These are phyloP conservation scores for Balanococcus diminutus DNA, from an alignment of 2,888 invertebrate genomes.

Conservation along the genomic window DNA sequence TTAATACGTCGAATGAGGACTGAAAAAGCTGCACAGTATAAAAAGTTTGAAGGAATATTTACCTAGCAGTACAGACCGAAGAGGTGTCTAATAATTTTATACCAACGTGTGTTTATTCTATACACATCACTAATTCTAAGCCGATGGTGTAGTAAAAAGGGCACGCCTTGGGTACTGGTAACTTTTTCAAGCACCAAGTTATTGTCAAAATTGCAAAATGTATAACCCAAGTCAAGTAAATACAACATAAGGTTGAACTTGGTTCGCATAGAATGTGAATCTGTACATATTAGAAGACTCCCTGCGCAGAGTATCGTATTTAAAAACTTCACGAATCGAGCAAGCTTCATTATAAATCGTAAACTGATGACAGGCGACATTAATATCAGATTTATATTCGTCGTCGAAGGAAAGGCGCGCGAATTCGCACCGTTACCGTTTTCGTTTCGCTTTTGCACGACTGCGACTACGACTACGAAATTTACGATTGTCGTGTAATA, in stretches of 20 bases:
- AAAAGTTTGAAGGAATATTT: not conserved
- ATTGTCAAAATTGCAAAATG: slow-evolving; percentile 12
- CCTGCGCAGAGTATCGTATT: not conserved
- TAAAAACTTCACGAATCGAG: slow-evolving; percentile 4
- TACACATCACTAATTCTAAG: not conserved
- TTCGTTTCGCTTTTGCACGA: no score
- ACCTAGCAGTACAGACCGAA: no score
- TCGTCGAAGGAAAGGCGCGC: not conserved
- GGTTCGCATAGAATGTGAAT: no score
- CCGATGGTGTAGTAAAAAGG: not conserved
- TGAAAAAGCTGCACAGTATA: not conserved
- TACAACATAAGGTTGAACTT: no score
- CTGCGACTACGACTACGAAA: not conserved
- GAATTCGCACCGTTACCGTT: slow-evolving; percentile 22
- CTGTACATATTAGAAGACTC: not conserved
- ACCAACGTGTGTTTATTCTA: not conserved
- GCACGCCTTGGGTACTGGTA: not conserved
- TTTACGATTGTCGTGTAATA: slow-evolving; percentile 34
- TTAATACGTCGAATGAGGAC: not conserved
- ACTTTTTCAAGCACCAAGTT: not conserved
- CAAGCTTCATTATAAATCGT: slow-evolving; percentile 1
- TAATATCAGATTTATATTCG: slow-evolving; percentile 32
- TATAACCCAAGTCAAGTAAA: no score
- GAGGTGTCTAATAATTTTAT: slow-evolving; percentile 19
- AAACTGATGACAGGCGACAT: slow-evolving; percentile 29